Evolutionary conservation across 2,888 invertebrate genomes (phyloP).

Genomic region (Halocaridina rubra): DNA sequence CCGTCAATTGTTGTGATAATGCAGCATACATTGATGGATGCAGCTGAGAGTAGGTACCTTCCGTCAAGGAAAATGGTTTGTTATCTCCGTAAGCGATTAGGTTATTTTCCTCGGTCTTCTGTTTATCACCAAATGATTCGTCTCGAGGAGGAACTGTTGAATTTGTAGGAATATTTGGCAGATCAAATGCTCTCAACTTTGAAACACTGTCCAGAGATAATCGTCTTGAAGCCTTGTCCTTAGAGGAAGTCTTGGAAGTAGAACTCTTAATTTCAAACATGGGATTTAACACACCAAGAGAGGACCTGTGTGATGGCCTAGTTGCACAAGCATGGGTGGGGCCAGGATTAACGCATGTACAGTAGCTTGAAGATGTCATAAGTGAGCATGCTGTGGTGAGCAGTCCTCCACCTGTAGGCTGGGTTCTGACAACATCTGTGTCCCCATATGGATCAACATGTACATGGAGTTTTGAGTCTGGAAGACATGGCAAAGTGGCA

Average conservation of each 20-base stretch:
- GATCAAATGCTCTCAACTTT: not conserved
- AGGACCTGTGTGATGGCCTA: conserved; percentile 17
- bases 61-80: not conserved
- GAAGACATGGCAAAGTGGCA: not conserved
- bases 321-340: conserved; percentile 38
- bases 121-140: no score
- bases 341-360: conserved; percentile 39
- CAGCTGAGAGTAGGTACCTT: not conserved
- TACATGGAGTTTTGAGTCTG: not conserved
- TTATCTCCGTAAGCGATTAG: not conserved
- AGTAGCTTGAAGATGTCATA: conserved; percentile 19
- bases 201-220: conserved; percentile 11
- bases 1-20: not conserved
- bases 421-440: conserved; percentile 33
- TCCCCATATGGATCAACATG: not conserved
- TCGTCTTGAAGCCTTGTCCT: not conserved
- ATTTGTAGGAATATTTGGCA: conserved; percentile 7
- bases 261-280: conserved; percentile 30
- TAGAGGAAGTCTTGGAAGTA: not conserved
- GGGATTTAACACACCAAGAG: conserved; percentile 50
- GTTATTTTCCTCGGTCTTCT: no score
- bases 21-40: not conserved
- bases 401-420: conserved; percentile 23
- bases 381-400: conserved; percentile 20
- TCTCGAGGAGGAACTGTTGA: no score